Percentiles rank a stretch among this genome's conserved stretches.
These are phyloP conservation scores for Anarhynchus alexandrinus DNA, from an alignment of 2,113 vertebrate genomes.

Conservation along the genomic window DNA sequence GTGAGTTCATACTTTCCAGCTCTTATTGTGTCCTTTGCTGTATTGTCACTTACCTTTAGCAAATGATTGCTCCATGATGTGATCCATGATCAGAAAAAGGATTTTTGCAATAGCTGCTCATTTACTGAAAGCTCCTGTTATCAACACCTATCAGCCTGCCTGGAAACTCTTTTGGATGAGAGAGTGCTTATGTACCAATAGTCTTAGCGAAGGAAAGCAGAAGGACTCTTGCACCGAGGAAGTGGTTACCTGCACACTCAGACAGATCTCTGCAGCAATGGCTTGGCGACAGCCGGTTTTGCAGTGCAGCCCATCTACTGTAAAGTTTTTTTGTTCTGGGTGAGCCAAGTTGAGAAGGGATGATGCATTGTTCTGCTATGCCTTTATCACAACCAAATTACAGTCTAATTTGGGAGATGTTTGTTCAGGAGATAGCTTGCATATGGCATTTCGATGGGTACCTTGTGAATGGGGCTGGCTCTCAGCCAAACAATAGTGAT, in stretches of 20 bases:
- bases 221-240: not conserved
- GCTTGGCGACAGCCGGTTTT: not conserved
- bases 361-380: not conserved
- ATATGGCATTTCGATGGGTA: not conserved
- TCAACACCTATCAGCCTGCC: not conserved
- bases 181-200: not conserved
- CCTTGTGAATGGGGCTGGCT: not conserved
- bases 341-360: not conserved
- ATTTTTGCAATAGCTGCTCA: conserved; percentile 27
- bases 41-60: not conserved
- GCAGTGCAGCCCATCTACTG: not conserved
- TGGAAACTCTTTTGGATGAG: not conserved
- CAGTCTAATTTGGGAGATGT: not conserved
- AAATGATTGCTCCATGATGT: not conserved
- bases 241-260: not conserved
- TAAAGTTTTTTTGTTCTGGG: not conserved
- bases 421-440: not conserved
- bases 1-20: not conserved
- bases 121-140: conserved; percentile 10
- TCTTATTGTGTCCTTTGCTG: not conserved
- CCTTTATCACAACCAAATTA: not conserved
- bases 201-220: not conserved
- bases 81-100: not conserved
- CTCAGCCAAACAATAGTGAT: not conserved
- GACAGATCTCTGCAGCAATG: not conserved